These are phyloP conservation scores for Gandaritis pyraliata DNA, from an alignment of 2,888 invertebrate species.

Conservation along the genomic window DNA sequence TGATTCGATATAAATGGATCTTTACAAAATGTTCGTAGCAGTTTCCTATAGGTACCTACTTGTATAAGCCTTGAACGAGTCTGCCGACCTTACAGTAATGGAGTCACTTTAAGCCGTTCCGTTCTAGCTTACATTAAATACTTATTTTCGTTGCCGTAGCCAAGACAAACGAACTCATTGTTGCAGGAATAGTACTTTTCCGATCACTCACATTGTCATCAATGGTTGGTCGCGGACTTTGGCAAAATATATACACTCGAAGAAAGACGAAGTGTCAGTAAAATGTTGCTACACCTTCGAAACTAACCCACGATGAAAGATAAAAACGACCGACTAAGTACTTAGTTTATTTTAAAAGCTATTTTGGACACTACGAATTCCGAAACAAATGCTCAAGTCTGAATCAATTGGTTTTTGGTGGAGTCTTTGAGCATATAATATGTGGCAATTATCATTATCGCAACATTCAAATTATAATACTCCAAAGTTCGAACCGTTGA, in stretches of 20 bases:
- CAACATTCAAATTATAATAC: no score
- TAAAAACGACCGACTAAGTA: no score
- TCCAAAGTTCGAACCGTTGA: no score
- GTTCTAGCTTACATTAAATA: conserved; percentile 47
- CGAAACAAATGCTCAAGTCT: no score
- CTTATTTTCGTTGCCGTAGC: conserved; percentile 8
- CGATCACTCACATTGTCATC: not conserved
- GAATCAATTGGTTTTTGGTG: no score
- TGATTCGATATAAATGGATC: conserved; percentile 43
- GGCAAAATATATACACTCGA: not conserved
- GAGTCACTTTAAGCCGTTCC: conserved; percentile 51
- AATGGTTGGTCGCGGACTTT: not conserved
- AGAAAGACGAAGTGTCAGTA: not conserved
- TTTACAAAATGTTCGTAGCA: conserved; percentile 44
- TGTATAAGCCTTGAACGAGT: conserved; percentile 57
- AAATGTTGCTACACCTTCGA: no score
- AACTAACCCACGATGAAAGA: no score
- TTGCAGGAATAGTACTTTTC: not conserved
- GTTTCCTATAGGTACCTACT: conserved; percentile 49
- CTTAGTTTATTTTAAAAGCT: no score
- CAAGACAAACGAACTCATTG: not conserved
- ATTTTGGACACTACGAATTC: no score
- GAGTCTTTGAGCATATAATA: no score
- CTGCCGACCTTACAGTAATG: conserved; percentile 56
- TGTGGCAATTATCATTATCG: no score